phyloP scores from a whole-genome alignment of 2,797 vertebrate species.

The Centroberyx gerrardi region DNA sequence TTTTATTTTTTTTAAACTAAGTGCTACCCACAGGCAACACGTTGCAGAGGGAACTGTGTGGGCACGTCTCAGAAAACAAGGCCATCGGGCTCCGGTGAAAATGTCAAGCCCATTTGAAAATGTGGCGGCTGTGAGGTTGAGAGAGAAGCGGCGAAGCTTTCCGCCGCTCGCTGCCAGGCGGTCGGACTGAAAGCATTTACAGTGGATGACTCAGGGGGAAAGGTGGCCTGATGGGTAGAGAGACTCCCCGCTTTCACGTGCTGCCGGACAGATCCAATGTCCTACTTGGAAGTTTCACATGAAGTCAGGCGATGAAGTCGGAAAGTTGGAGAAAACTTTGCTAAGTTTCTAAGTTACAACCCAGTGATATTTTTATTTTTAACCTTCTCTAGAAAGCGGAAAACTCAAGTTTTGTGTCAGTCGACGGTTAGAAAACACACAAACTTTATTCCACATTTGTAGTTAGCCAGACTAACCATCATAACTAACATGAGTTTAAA shows the following conservation, averaged over 20 bases:
- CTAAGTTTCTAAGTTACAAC: no score
- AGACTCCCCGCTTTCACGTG: neutral
- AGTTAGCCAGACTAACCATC: no score
- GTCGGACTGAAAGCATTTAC: neutral
- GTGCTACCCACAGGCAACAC: slow-evolving; percentile 42
- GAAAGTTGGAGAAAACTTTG: no score
- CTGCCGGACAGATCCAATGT: no score
- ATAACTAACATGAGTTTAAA: no score
- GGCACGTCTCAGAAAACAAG: slow-evolving; percentile 58
- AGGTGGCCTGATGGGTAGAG: neutral
- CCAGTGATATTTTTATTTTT: no score
- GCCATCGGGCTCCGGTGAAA: slow-evolving; percentile 27
- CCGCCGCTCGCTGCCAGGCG: neutral
- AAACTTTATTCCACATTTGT: no score
- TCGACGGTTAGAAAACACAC: no score
- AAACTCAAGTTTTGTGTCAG: no score
- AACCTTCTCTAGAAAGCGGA: no score
- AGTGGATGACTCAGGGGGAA: neutral
- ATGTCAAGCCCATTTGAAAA: slow-evolving; percentile 42
- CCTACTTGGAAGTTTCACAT: no score
- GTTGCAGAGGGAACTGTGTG: slow-evolving; percentile 48
- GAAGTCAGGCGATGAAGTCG: no score
- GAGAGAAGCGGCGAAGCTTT: slow-evolving; percentile 1
- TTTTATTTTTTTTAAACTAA: slow-evolving; percentile 16
- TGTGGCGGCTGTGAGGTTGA: neutral